These are phyloP conservation scores for Trachelus stipa DNA, from an alignment of 2,888 invertebrate genomes.

Conservation along the genomic window DNA sequence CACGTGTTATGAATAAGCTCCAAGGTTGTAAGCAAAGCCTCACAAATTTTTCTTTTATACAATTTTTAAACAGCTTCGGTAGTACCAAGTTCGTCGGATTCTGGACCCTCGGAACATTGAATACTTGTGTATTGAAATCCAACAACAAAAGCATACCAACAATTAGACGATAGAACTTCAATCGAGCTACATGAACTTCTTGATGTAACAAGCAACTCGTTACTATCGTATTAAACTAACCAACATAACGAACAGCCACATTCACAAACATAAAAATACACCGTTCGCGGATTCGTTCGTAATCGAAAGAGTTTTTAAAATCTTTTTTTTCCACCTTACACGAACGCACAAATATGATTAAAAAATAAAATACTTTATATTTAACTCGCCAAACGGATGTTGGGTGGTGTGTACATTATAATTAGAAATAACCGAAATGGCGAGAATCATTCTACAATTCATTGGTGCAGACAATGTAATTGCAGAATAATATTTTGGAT, in stretches of 20 bases:
- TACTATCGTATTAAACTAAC: neutral
- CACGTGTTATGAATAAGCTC: neutral
- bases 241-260: neutral
- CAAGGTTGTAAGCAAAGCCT: neutral
- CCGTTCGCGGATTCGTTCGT: neutral
- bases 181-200: neutral
- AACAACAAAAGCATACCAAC: neutral
- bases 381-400: neutral
- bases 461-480: neutral
- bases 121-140: neutral
- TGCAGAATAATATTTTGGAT: neutral
- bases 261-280: neutral
- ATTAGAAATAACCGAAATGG: neutral
- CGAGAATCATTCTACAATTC: neutral
- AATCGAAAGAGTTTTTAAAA: neutral
- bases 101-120: neutral
- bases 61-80: constrained; percentile 39
- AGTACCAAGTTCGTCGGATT: constrained; percentile 39
- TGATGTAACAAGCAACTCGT: neutral
- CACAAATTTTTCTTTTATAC: neutral
- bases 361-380: neutral
- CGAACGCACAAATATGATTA: neutral
- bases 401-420: neutral
- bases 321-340: neutral
- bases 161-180: neutral